Percentiles rank a stretch among this genome's conserved stretches.
These are phyloP conservation scores for Electrona antarctica DNA, from an alignment of 2,113 vertebrate genomes.

Conservation along the genomic window DNA sequence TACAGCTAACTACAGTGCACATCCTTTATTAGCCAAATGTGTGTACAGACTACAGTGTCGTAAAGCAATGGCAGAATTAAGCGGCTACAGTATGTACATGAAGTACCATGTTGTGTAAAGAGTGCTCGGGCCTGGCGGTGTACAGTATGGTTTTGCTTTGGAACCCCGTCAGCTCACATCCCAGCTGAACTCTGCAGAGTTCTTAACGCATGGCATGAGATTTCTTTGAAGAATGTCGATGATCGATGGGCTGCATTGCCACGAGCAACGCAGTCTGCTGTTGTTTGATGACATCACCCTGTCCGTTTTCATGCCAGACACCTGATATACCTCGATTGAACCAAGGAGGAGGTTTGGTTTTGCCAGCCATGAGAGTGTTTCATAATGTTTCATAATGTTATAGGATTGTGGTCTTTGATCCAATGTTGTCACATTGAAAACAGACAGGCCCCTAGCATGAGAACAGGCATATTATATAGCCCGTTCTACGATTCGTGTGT, in stretches of 20 bases:
- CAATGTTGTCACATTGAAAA: slow-evolving; percentile 52
- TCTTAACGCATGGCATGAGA: slow-evolving; percentile 28
- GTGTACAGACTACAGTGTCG: too few relatives aligned
- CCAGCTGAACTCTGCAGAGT: slow-evolving; percentile 8
- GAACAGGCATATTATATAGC: slow-evolving; percentile 31
- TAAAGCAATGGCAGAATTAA: too few relatives aligned
- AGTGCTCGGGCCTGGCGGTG: too few relatives aligned
- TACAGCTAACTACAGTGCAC: too few relatives aligned
- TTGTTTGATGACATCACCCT: slow-evolving; percentile 39
- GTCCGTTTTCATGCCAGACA: slow-evolving; percentile 17
- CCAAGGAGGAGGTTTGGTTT: slow-evolving; percentile 2
- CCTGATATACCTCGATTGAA: slow-evolving; percentile 42
- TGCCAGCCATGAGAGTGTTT: slow-evolving; percentile 20
- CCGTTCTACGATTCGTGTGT: slow-evolving; percentile 23
- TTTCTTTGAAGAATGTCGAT: slow-evolving; percentile 39
- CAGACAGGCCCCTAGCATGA: slow-evolving; percentile 43
- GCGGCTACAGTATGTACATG: too few relatives aligned
- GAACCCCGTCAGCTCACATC: slow-evolving; percentile 4
- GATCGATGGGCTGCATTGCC: slow-evolving; percentile 51
- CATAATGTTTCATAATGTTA: slow-evolving; percentile 41
- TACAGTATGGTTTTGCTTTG: slow-evolving; percentile 28
- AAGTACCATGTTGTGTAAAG: too few relatives aligned
- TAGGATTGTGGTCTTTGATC: slow-evolving; percentile 38
- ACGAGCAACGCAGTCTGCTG: slow-evolving; percentile 23
- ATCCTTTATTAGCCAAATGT: too few relatives aligned